Evolutionary conservation across 2,888 invertebrate species (phyloP), one percentile per base, ranked within the genome.

Genomic region (Eumerus sabulonum): DNA sequence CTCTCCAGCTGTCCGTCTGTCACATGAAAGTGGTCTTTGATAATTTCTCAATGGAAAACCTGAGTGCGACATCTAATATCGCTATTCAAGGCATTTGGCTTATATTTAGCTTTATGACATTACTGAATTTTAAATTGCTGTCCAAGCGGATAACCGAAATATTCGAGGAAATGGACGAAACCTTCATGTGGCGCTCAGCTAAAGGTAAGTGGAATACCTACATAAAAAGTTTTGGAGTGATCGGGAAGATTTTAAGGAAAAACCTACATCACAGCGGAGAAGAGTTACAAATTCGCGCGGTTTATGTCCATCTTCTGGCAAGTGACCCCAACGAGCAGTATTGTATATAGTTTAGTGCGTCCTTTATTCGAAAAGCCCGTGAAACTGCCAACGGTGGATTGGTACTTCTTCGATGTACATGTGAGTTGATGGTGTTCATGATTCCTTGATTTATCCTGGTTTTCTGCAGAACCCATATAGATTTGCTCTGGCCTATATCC

Each of bases 401-500:
- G 71, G 63, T 64, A 72, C 35, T 18, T 38, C 7, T n/a, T 72
- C 5, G 17, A 57, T 19, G 3, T 14, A 1, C 35, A 45, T 17
- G 57, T 66, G 13, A 64, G 44, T 40, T 5, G 14, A 2, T 3
- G 0, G 0, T 11, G 7, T 13, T 13, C 17, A 13, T 9, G 1
- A 13, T 9, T 47, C 9, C 18, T 11, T 5, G 3, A 0, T 4
- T 1, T 18, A 11, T 1, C 5, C n/a, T n/a, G n/a, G n/a, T n/a
- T 14, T 18, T 1, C n/a, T 47, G 17, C 11, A 73, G 73, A 56
- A 50, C 27, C 27, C 44, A 1, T 67, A 18, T 7, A 40, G 54
- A 3, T 81, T 76, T 36, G 62, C 47, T 12, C n/a, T 81, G 50
- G 64, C 27, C 1, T 67, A 67, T 13, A 13, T 81, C 7, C 1